Conservation (phyloP, 2,113 vertebrate genomes). For the Sceloporus tristichus region DNA sequence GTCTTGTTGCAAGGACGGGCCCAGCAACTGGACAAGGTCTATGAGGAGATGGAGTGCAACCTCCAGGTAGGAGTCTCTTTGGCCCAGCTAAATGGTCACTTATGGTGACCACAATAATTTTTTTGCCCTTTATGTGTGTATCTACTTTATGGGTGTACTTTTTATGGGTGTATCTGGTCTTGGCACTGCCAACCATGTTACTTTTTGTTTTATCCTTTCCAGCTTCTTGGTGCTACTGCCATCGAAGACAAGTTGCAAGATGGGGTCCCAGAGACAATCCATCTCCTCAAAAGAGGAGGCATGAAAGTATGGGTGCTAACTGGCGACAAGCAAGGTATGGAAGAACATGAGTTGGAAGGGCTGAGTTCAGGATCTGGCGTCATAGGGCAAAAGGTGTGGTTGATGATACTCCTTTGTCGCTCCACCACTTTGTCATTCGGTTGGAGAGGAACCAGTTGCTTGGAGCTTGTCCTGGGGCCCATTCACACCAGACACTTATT, state of each 20-base stretch:
- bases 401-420: too few species aligned
- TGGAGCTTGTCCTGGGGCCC: too few species aligned
- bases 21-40: slow-evolving; percentile 78
- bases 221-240: slow-evolving; percentile 93
- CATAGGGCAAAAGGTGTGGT: too few species aligned
- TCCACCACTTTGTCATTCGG: too few species aligned
- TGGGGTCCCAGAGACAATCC: slow-evolving; percentile 89
- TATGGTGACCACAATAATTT: too few species aligned
- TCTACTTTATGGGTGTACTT: too few species aligned
- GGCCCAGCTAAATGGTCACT: too few species aligned
- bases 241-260: slow-evolving; percentile 94
- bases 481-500: too few species aligned
- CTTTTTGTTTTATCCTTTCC: neutral
- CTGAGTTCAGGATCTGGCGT: too few species aligned
- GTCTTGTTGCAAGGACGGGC: slow-evolving; percentile 74
- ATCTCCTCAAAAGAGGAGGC: slow-evolving; percentile 84
- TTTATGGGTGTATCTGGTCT: neutral
- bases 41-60: slow-evolving; percentile 87
- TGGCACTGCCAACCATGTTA: neutral
- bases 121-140: too few species aligned
- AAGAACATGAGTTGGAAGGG: neutral
- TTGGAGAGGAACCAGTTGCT: too few species aligned
- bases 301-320: slow-evolving; percentile 96
- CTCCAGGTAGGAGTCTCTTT: slow-evolving; percentile 79
- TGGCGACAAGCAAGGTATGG: slow-evolving; percentile 93